Conservation (phyloP, 2,113 vertebrate species). For the Galemys pyrenaicus region DNA sequence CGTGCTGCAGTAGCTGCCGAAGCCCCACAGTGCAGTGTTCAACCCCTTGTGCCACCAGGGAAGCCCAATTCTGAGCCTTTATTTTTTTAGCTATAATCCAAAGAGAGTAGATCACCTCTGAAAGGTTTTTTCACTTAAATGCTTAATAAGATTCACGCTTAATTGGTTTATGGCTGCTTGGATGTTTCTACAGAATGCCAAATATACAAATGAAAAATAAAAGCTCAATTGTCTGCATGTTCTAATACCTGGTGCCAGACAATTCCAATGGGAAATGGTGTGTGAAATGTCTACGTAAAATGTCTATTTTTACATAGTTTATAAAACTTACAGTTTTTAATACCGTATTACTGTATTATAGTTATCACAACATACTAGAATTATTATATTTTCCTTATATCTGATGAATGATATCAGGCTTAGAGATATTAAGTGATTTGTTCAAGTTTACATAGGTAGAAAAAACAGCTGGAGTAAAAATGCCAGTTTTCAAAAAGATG, state of each 20-base stretch:
- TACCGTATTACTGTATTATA: background rate
- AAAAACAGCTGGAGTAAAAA: background rate
- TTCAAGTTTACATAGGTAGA: background rate
- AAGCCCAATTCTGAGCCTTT: background rate
- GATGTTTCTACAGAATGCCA: background rate
- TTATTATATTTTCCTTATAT: background rate
- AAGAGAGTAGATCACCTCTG: background rate
- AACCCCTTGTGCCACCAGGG: too few relatives aligned
- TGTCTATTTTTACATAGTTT: background rate
- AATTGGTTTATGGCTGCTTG: background rate
- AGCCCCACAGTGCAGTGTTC: too few relatives aligned
- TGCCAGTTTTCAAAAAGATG: constrained; percentile 11
- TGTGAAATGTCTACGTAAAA: background rate
- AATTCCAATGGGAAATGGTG: background rate
- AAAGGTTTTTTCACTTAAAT: background rate
- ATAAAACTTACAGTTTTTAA: background rate
- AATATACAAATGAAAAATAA: constrained; percentile 21
- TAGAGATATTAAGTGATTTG: background rate
- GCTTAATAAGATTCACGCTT: background rate
- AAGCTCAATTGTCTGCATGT: background rate
- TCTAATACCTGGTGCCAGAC: background rate
- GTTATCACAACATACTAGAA: background rate
- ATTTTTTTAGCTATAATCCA: background rate
- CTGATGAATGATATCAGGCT: background rate
- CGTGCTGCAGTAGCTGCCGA: too few relatives aligned